A percentile compares a stretch with the other conserved stretches of the same genome.
phyloP scores from a whole-genome alignment of 1,140 invertebrate genomes.

The Apolygus lucorum region DNA sequence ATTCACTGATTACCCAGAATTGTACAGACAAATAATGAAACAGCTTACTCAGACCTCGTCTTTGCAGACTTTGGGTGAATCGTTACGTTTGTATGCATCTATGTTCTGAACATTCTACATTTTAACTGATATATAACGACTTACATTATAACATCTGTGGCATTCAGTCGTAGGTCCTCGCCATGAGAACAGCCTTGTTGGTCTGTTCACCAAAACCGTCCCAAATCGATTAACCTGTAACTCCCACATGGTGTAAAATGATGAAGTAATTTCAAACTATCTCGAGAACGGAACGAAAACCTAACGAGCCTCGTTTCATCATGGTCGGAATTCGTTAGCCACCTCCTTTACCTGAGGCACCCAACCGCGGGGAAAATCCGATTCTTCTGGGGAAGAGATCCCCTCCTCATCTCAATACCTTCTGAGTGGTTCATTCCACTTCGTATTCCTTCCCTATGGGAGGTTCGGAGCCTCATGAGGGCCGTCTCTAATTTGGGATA shows the following conservation, averaged over 20 bases:
- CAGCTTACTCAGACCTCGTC: too few species aligned
- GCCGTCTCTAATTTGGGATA: conserved; percentile 5
- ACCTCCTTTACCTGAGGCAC: not conserved
- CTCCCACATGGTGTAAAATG: not conserved
- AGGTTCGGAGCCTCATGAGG: too few species aligned
- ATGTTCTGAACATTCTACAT: too few species aligned
- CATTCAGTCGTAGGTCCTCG: too few species aligned
- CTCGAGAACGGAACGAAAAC: not conserved
- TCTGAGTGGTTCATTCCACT: not conserved
- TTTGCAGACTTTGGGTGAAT: too few species aligned
- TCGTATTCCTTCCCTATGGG: not conserved
- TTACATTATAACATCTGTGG: too few species aligned
- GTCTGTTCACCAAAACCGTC: too few species aligned
- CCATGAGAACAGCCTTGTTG: too few species aligned
- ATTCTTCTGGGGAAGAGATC: not conserved
- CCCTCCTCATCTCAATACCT: not conserved
- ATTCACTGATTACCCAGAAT: too few species aligned
- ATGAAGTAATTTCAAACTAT: conserved; percentile 12
- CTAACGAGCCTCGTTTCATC: conserved; percentile 7
- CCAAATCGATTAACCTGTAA: not conserved
- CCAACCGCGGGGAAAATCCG: conserved; percentile 5
- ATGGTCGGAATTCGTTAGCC: not conserved
- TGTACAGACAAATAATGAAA: too few species aligned
- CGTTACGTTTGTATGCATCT: too few species aligned
- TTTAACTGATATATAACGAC: too few species aligned